Conservation (phyloP, 2,113 vertebrate species). For the Panthera leo region DNA sequence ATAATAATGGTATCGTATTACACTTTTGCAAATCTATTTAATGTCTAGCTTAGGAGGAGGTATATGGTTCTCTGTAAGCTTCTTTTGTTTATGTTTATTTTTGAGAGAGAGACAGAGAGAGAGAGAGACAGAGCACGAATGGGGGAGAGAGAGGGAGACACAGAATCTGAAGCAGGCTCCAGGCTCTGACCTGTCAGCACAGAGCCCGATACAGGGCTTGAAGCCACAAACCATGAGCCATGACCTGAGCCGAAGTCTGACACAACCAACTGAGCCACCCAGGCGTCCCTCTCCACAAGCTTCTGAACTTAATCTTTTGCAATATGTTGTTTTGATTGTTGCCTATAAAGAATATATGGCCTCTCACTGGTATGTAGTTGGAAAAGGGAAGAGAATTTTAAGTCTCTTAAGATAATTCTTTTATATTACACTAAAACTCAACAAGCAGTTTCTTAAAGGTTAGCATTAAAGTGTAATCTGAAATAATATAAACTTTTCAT, state of each 20-base stretch:
- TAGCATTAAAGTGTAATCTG: background rate
- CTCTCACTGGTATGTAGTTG: background rate
- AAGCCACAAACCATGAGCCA: too few species aligned
- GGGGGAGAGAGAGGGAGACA: too few species aligned
- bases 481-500: background rate
- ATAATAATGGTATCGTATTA: background rate
- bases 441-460: background rate
- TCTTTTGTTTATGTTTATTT: background rate
- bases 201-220: too few species aligned
- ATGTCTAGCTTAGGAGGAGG: background rate
- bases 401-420: background rate
- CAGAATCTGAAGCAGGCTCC: too few species aligned
- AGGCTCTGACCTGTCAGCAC: too few species aligned
- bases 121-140: too few species aligned
- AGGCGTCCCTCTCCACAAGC: background rate
- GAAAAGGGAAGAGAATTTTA: background rate
- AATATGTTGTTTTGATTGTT: background rate
- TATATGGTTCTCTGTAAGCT: background rate
- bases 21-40: background rate
- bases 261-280: too few species aligned
- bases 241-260: too few species aligned
- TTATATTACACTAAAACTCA: background rate
- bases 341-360: background rate
- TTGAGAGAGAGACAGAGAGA: too few species aligned
- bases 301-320: background rate